Percentiles rank a stretch among this genome's conserved stretches.
phyloP scores from a whole-genome alignment of 2,797 vertebrate genomes.

The Scyliorhinus canicula region DNA sequence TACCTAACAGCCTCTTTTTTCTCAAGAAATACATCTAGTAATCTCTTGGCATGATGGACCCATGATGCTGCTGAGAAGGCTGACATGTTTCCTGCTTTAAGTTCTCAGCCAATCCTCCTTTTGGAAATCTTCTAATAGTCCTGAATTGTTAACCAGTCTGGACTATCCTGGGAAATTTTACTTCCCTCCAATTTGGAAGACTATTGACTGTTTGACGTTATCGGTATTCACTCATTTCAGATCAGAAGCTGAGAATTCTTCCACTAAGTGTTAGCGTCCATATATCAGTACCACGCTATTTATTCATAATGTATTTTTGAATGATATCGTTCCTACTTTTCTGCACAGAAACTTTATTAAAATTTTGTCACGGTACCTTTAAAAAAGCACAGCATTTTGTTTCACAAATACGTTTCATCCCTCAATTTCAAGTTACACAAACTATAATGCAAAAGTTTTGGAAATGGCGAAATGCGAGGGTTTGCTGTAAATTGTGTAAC shows the following conservation, averaged over 20 bases:
- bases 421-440: constrained; percentile 18
- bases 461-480: constrained; percentile 23
- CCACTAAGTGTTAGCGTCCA: neutral
- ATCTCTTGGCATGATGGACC: neutral
- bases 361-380: neutral
- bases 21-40: neutral
- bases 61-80: neutral
- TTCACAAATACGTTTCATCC: neutral
- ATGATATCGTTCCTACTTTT: neutral
- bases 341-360: neutral
- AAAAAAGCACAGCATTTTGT: neutral
- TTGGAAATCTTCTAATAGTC: neutral
- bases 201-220: neutral
- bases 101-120: too few relatives aligned
- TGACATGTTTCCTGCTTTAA: neutral
- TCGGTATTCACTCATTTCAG: neutral
- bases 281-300: neutral
- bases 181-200: neutral
- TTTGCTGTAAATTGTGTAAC: constrained; percentile 26
- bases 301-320: neutral
- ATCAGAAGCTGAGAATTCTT: neutral
- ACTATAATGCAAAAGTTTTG: neutral
- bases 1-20: neutral
- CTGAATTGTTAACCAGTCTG: neutral
- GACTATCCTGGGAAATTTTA: neutral